These are phyloP conservation scores for Odontomachus brunneus DNA, from an alignment of 1,140 invertebrate species.

Conservation along the genomic window DNA sequence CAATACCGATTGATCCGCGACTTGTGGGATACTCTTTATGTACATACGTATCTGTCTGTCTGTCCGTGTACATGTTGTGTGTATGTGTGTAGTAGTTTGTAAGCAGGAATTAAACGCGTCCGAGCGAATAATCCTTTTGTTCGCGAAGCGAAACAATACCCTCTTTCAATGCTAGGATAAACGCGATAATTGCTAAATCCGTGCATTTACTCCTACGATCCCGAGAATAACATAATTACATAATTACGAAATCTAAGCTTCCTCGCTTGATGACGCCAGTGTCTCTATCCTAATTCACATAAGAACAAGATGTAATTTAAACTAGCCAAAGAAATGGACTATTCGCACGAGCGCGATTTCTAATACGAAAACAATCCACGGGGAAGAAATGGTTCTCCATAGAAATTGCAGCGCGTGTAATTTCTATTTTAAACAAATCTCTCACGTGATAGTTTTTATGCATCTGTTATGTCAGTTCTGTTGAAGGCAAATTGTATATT, in stretches of 20 bases:
- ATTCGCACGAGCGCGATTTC: no score
- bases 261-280: not conserved
- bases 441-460: not conserved
- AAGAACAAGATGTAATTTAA: not conserved
- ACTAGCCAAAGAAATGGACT: not conserved
- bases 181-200: not conserved
- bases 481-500: constrained; percentile 86
- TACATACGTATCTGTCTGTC: constrained; percentile 23
- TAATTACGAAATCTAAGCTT: not conserved
- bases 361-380: no score
- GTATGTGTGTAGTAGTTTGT: constrained; percentile 22
- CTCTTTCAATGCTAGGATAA: not conserved
- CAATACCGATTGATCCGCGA: constrained; percentile 9
- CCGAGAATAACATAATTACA: not conserved
- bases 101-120: not conserved
- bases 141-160: not conserved
- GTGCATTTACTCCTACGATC: not conserved
- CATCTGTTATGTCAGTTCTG: constrained; percentile 21
- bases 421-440: not conserved
- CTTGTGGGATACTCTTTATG: constrained; percentile 29
- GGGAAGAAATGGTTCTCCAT: no score
- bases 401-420: not conserved
- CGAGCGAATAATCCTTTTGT: not conserved
- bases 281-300: not conserved
- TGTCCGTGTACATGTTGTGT: constrained; percentile 5